A percentile compares a stretch with the other conserved stretches of the same genome.
Conservation (phyloP, 2,113 vertebrate genomes). For the Antidorcas marsupialis region DNA sequence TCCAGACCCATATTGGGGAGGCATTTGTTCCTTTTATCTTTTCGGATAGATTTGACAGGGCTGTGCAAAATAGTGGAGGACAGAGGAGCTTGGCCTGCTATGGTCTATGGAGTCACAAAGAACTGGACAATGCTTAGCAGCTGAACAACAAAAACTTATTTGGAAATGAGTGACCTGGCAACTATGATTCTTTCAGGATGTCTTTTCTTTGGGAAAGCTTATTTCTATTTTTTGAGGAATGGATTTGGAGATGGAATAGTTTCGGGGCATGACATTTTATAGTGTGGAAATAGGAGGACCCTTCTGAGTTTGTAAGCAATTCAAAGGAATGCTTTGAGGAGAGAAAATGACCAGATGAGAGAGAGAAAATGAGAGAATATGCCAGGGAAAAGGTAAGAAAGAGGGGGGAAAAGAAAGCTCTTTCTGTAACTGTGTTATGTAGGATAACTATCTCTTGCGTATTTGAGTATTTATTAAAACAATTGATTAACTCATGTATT, state of each 20-base stretch:
- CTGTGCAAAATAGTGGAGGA: background rate
- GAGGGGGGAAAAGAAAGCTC: background rate
- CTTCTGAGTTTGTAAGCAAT: background rate
- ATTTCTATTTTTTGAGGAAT: constrained; percentile 39
- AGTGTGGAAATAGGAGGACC: background rate
- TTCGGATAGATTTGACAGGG: background rate
- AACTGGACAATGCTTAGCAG: background rate
- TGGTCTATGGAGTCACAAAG: background rate
- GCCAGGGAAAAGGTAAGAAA: background rate
- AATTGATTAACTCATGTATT: background rate
- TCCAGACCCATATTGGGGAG: background rate
- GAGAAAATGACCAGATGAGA: background rate
- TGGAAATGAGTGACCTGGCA: constrained; percentile 18
- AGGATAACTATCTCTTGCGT: background rate
- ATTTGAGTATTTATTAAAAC: constrained; percentile 15
- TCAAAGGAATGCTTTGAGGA: background rate
- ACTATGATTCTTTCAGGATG: background rate
- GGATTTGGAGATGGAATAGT: background rate
- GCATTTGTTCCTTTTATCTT: background rate
- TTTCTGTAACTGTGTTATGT: background rate
- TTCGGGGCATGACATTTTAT: background rate
- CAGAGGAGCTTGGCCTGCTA: background rate
- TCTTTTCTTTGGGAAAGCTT: constrained; percentile 25
- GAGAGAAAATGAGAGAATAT: background rate
- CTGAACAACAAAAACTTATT: background rate